Evolutionary conservation across 2,113 vertebrate genomes (phyloP).

Genomic region (Eurystomus gularis): DNA sequence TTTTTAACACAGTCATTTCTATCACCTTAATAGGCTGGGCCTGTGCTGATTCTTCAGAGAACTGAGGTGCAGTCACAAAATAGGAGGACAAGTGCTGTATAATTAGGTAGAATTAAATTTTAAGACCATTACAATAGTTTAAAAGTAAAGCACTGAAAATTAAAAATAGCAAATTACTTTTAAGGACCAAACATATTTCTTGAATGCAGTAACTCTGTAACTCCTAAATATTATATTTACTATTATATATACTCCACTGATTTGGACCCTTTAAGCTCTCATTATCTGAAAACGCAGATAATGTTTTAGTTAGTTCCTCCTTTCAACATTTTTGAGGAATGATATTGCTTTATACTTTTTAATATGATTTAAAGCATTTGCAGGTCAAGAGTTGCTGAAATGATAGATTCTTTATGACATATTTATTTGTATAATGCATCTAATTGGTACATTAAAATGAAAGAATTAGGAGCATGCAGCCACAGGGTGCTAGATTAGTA

Average conservation of each 20-base stretch:
- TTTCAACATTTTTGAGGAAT: neutral
- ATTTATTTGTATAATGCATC: constrained; percentile 65
- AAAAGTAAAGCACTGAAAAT: neutral
- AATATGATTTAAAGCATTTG: constrained; percentile 30
- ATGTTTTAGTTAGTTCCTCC: neutral
- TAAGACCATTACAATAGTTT: neutral
- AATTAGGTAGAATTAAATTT: neutral
- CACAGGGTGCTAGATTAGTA: constrained; percentile 51
- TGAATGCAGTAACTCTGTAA: neutral
- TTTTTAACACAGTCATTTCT: neutral
- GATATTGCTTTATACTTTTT: neutral
- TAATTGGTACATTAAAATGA: constrained; percentile 64
- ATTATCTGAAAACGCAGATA: neutral
- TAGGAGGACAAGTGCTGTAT: neutral
- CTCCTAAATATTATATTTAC: neutral
- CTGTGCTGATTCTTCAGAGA: neutral
- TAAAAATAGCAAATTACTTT: neutral
- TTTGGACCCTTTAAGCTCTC: neutral
- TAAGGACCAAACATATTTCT: neutral
- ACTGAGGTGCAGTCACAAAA: neutral
- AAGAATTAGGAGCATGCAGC: constrained; percentile 43
- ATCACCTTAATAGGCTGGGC: neutral
- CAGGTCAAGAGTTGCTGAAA: constrained; percentile 46
- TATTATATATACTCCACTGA: neutral
- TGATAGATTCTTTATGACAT: constrained; percentile 19